phyloP scores from a whole-genome alignment of 1,140 invertebrate genomes.

The Asobara japonica region DNA sequence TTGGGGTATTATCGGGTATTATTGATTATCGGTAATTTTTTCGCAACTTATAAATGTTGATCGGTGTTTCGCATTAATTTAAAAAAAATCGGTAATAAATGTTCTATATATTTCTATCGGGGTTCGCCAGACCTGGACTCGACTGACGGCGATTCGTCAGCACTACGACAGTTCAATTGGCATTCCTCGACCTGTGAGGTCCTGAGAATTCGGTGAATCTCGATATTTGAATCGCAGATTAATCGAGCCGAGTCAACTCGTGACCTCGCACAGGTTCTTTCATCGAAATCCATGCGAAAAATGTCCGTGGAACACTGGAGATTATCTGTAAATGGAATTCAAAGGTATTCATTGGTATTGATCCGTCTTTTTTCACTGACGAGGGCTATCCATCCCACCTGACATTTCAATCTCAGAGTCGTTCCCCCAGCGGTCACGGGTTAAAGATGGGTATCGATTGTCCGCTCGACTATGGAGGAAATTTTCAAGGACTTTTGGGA shows the following conservation, averaged over 20 bases:
- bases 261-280: constrained; percentile 1
- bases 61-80: too few species aligned
- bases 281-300: neutral
- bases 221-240: neutral
- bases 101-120: too few species aligned
- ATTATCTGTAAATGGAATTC: constrained; percentile 2
- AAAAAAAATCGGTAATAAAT: too few species aligned
- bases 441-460: constrained; percentile 47
- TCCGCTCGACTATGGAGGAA: constrained; percentile 27
- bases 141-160: neutral
- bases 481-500: constrained; percentile 13
- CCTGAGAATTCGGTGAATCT: constrained; percentile 34
- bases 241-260: neutral
- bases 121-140: too few species aligned
- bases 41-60: too few species aligned
- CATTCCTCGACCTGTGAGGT: constrained; percentile 39
- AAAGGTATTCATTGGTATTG: constrained; percentile 28
- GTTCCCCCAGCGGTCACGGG: constrained; percentile 36
- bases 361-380: constrained; percentile 46
- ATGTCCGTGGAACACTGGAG: neutral
- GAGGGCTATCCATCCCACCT: constrained; percentile 42
- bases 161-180: constrained; percentile 59
- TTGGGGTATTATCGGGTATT: too few species aligned
- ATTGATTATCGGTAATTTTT: too few species aligned
- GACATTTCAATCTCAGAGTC: constrained; percentile 51